These are phyloP conservation scores for Gallinago paraguaiae DNA, from an alignment of 2,113 vertebrate genomes.

Conservation along the genomic window DNA sequence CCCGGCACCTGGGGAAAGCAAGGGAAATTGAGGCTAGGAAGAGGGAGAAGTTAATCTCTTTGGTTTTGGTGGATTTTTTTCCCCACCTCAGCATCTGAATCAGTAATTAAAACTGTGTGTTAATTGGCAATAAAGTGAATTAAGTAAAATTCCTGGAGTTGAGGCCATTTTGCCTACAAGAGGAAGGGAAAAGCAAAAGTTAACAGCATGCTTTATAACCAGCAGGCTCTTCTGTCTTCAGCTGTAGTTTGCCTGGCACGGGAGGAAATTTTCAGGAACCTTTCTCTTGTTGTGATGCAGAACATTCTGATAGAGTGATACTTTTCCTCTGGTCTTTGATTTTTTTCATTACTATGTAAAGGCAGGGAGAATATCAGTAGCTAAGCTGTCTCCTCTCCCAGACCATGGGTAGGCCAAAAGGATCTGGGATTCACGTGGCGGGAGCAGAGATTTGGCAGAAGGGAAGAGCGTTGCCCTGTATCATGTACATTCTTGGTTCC, in stretches of 20 bases:
- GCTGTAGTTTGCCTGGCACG: background rate
- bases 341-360: background rate
- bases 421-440: rapidly evolving
- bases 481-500: background rate
- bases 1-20: background rate
- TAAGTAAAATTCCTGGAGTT: background rate
- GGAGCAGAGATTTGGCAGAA: background rate
- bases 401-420: background rate
- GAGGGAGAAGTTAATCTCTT: background rate
- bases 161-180: background rate
- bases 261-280: background rate
- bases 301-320: background rate
- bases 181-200: background rate
- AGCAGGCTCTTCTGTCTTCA: background rate
- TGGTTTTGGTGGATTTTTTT: background rate
- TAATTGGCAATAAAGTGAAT: background rate
- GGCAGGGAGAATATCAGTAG: background rate
- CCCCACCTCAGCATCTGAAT: background rate
- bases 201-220: background rate
- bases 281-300: background rate
- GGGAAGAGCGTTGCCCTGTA: background rate
- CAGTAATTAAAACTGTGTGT: background rate
- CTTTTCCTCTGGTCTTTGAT: background rate
- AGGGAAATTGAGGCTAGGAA: background rate
- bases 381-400: background rate